Evolutionary conservation across 2,888 invertebrate species (phyloP).

Genomic region (Pseudanteris insignis): DNA sequence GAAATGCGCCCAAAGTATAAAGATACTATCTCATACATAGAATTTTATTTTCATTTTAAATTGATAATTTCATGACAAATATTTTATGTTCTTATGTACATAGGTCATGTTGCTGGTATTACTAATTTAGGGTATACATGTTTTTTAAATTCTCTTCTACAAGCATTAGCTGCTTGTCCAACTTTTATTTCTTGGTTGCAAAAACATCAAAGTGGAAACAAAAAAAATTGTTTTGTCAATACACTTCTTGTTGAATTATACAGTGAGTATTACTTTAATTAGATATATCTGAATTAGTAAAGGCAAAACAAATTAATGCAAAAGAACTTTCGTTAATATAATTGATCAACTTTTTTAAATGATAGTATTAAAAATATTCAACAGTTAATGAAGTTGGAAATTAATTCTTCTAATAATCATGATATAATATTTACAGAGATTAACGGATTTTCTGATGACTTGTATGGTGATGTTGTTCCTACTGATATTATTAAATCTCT

Average conservation of each 20-base stretch:
- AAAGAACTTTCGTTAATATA: no score
- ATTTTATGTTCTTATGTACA: no score
- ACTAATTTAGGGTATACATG: constrained; percentile 93
- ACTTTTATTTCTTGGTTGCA: constrained; percentile 85
- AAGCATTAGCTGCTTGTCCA: constrained; percentile 88
- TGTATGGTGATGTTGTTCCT: constrained; percentile 60
- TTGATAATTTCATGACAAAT: no score
- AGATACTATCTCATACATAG: no score
- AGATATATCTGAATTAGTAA: no score
- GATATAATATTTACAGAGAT: constrained; percentile 52
- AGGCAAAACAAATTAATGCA: no score
- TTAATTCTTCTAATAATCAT: no score
- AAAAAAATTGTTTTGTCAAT: constrained; percentile 77
- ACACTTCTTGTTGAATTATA: constrained; percentile 80
- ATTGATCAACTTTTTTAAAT: no score
- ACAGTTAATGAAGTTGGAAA: no score
- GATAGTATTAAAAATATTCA: no score
- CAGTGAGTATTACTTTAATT: constrained; percentile 67
- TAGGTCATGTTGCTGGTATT: constrained; percentile 82
- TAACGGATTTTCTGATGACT: constrained; percentile 59
- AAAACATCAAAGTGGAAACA: constrained; percentile 71
- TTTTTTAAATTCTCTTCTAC: constrained; percentile 90
- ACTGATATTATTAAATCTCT: constrained; percentile 71
- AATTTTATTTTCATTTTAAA: no score
- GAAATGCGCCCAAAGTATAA: no score